Conservation (phyloP, 2,888 invertebrate genomes). For the Hypsopygia costalis region DNA sequence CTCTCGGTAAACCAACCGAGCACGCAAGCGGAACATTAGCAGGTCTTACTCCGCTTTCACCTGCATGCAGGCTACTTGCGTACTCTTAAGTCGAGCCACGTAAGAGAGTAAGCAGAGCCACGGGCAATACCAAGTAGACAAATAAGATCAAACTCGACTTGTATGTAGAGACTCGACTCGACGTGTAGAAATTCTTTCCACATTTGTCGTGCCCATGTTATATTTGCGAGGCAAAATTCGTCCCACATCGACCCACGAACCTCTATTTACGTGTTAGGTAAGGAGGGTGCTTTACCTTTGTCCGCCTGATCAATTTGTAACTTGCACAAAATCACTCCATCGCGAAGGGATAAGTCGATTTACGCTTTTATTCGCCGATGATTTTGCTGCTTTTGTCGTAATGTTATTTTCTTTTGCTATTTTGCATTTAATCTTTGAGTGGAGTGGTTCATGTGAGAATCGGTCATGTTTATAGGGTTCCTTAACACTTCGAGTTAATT, state of each 20-base stretch:
- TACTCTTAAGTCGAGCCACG: no score
- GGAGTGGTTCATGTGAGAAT: not conserved
- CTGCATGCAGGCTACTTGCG: no score
- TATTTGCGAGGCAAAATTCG: not conserved
- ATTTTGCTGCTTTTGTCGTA: slow-evolving; percentile 6
- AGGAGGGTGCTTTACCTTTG: slow-evolving; percentile 1
- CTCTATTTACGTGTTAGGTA: not conserved
- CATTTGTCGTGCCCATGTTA: not conserved
- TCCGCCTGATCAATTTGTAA: slow-evolving; percentile 2
- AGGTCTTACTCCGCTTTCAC: no score
- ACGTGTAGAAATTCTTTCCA: no score
- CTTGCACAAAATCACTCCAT: slow-evolving; percentile 2
- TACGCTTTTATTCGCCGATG: slow-evolving; percentile 9
- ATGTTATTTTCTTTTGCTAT: not conserved
- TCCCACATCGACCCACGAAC: not conserved
- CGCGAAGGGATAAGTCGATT: slow-evolving; percentile 9
- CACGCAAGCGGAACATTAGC: no score
- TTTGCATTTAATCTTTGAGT: not conserved
- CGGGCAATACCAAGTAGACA: no score
- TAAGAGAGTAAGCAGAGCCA: no score
- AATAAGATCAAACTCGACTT: no score
- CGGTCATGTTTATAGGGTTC: no score
- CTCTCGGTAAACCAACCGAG: no score
- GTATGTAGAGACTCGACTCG: no score
- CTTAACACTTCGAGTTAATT: no score